Conservation (phyloP, 2,888 invertebrate genomes). For the Tridacna gigas region DNA sequence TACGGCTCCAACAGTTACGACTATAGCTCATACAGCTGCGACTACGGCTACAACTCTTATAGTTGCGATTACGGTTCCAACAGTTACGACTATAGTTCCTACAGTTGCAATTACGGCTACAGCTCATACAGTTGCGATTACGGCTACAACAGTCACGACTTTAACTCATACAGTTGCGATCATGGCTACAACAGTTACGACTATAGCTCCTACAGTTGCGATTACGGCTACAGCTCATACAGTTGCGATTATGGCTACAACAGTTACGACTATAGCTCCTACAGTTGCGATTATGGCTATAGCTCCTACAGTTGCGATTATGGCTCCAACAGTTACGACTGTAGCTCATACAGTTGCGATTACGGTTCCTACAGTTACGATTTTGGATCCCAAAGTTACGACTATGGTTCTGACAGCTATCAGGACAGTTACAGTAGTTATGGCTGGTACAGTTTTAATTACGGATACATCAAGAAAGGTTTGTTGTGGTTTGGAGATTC, state of each 20-base stretch:
- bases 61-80: neutral
- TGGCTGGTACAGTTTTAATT: neutral
- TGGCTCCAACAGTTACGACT: neutral
- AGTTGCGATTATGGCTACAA: neutral
- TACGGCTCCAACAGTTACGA: neutral
- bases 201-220: neutral
- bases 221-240: neutral
- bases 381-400: neutral
- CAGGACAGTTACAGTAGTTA: neutral
- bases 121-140: neutral
- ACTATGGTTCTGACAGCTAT: neutral
- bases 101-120: neutral
- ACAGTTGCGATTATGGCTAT: neutral
- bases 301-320: neutral
- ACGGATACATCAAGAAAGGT: neutral
- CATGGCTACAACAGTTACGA: neutral
- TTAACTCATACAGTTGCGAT: neutral
- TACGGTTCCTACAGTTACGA: neutral
- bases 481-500: neutral
- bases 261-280: neutral
- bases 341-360: neutral
- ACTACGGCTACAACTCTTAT: neutral
- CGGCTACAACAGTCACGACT: neutral
- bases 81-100: neutral
- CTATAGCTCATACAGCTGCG: constrained; percentile 13